Conservation (phyloP, 2,113 vertebrate genomes). For the Entomyzon cyanotis region DNA sequence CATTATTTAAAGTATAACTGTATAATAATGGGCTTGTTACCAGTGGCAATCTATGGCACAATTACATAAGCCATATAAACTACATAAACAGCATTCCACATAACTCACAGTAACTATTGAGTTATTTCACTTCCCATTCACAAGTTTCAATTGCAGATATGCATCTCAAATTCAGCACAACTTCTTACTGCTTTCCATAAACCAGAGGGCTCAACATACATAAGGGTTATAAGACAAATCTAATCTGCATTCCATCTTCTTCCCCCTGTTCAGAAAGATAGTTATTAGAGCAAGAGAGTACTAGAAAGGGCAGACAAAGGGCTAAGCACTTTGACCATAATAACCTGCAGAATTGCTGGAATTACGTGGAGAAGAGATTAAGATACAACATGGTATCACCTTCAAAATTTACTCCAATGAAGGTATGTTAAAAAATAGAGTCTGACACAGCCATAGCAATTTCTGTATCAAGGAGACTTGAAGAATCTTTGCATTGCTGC, state of each 20-base stretch:
- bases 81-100: not conserved
- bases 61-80: not conserved
- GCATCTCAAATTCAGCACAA: not conserved
- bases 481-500: not conserved
- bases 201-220: not conserved
- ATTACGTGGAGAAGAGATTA: not conserved
- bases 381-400: not conserved
- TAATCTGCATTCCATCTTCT: not conserved
- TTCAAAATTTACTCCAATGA: not conserved
- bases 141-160: not conserved
- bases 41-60: not conserved
- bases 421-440: not conserved
- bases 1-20: conserved; percentile 14
- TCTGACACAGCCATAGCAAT: not conserved
- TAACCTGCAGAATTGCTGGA: not conserved
- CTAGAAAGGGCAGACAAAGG: not conserved
- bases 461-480: not conserved
- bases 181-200: not conserved
- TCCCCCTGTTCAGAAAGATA: not conserved
- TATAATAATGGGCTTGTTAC: not conserved
- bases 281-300: not conserved
- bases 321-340: not conserved
- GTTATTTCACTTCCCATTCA: not conserved
- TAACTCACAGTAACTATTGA: not conserved
- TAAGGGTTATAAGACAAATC: not conserved